These are phyloP conservation scores for Drosophila suzukii DNA, from an alignment of 1,140 invertebrate genomes.

Conservation along the genomic window DNA sequence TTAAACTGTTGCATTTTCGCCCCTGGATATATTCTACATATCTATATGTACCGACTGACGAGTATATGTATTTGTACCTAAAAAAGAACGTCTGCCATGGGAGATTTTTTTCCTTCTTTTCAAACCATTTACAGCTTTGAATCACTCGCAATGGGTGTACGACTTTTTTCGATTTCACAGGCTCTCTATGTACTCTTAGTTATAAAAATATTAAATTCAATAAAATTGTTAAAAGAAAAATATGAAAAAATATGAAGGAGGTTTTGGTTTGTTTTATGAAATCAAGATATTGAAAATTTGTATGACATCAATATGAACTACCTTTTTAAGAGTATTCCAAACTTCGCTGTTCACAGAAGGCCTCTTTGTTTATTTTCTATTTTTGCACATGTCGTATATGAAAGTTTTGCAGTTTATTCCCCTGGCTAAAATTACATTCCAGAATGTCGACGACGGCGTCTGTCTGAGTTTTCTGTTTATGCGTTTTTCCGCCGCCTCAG, in stretches of 20 bases:
- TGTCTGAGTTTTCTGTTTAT: conserved; percentile 48
- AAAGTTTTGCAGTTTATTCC: conserved; percentile 68
- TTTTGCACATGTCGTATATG: conserved; percentile 52
- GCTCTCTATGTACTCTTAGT: neutral
- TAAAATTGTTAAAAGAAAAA: neutral
- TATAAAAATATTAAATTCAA: neutral
- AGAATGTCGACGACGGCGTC: conserved; percentile 68
- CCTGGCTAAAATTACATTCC: conserved; percentile 75
- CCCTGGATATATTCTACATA: conserved; percentile 20
- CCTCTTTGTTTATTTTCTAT: conserved; percentile 22
- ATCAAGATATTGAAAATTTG: neutral
- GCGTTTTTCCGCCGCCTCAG: conserved; percentile 30
- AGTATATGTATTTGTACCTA: conserved; percentile 12
- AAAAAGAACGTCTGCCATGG: conserved; percentile 23
- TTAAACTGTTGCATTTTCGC: conserved; percentile 75
- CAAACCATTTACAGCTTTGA: conserved; percentile 19
- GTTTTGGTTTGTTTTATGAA: neutral
- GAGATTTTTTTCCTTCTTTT: conserved; percentile 20
- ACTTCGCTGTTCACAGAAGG: neutral
- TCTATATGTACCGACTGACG: neutral
- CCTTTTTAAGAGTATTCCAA: conserved; percentile 9
- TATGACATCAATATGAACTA: neutral
- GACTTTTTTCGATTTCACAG: neutral
- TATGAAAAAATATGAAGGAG: too few species aligned
- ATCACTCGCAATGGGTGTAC: conserved; percentile 6